Evolutionary conservation across 2,113 vertebrate species (phyloP).

Genomic region (Phalacrocorax carbo): DNA sequence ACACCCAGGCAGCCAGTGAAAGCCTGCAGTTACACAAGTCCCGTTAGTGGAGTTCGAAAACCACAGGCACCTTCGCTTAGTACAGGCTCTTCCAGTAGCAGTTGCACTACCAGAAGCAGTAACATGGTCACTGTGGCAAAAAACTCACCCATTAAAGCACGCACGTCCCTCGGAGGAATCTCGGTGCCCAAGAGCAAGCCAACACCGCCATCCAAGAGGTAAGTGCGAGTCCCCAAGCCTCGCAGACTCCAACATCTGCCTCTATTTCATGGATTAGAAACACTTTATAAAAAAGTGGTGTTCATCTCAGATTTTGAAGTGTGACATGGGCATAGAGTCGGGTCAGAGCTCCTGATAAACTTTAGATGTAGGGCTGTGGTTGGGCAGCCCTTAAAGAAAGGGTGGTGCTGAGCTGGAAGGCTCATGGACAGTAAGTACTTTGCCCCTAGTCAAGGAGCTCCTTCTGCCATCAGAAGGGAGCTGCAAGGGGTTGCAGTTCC

Average conservation of each 20-base stretch:
- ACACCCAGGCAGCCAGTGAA: constrained; percentile 73
- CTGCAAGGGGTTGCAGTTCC: not conserved
- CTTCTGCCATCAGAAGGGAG: no score
- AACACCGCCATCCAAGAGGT: constrained; percentile 79
- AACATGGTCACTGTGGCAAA: constrained; percentile 56
- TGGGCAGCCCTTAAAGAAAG: not conserved
- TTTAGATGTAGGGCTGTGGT: not conserved
- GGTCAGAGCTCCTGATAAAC: not conserved
- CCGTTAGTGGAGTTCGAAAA: constrained; percentile 59
- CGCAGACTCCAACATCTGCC: fast-evolving
- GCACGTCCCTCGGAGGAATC: not conserved
- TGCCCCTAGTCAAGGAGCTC: not conserved
- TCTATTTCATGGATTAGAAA: not conserved
- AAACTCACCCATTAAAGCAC: constrained; percentile 55
- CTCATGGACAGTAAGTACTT: not conserved
- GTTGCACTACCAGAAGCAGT: constrained; percentile 54
- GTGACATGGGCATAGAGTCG: fast-evolving
- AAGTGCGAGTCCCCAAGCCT: not conserved
- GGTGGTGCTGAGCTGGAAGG: not conserved
- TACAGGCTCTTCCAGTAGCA: constrained; percentile 56
- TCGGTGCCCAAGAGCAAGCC: constrained; percentile 76
- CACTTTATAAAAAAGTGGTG: no score
- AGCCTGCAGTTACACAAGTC: constrained; percentile 63
- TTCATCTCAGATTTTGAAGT: fast-evolving
- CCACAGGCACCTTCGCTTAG: constrained; percentile 59